Percentiles rank a stretch among this genome's conserved stretches.
Evolutionary conservation across 2,797 vertebrate species (phyloP).

Genomic region (Betta splendens): DNA sequence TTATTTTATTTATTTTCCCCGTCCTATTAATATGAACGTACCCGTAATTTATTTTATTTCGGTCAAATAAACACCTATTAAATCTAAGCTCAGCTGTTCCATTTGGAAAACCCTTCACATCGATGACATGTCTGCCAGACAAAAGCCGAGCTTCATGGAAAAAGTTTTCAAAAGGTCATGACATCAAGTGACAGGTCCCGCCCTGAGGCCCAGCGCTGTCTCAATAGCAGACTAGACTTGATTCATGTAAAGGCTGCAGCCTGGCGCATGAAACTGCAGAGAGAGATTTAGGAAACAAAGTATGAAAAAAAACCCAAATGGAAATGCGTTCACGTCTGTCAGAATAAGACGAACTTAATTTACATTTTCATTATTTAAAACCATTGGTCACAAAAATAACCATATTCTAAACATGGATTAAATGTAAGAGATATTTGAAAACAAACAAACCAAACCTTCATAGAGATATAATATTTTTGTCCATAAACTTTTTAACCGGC

Average conservation of each 20-base stretch:
- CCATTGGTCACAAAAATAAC: not conserved
- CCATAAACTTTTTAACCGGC: not conserved
- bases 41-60: too few relatives aligned
- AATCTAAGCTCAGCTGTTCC: not conserved
- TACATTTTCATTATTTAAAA: not conserved
- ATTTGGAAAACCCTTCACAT: not conserved
- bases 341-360: not conserved
- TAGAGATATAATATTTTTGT: not conserved
- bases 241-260: constrained; percentile 53
- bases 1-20: not conserved
- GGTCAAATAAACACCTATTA: not conserved
- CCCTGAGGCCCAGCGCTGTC: constrained; percentile 81
- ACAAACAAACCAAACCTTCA: constrained; percentile 1
- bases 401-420: not conserved
- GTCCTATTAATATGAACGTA: too few relatives aligned
- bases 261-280: constrained; percentile 8
- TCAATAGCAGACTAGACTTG: constrained; percentile 59
- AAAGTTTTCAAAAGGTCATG: constrained; percentile 83
- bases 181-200: constrained; percentile 79
- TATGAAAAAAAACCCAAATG: not conserved
- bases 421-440: not conserved
- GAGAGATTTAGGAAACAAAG: constrained; percentile 1
- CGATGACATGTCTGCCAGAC: constrained; percentile 6
- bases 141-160: constrained; percentile 47
- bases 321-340: not conserved